Conservation (phyloP, 2,888 invertebrate genomes). For the Drosophila neotestacea region DNA sequence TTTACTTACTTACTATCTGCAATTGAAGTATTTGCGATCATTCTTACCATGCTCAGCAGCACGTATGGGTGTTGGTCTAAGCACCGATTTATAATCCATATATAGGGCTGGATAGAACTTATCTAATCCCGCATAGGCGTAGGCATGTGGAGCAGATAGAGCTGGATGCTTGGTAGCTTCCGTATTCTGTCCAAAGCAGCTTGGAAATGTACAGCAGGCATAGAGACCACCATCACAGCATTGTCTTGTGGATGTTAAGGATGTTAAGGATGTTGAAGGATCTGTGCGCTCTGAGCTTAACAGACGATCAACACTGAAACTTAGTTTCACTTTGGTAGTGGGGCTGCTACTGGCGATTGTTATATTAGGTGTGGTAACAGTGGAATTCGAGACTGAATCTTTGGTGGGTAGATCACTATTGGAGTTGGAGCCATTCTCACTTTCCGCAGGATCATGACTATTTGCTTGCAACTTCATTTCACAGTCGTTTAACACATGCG, state of each 20-base stretch:
- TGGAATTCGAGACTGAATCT: constrained; percentile 33
- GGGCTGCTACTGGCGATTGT: constrained; percentile 22
- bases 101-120: constrained; percentile 67
- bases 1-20: not conserved
- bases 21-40: not conserved
- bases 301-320: constrained; percentile 84
- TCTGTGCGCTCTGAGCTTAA: constrained; percentile 67
- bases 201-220: constrained; percentile 73
- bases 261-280: constrained; percentile 18
- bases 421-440: constrained; percentile 29
- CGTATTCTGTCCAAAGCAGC: constrained; percentile 58
- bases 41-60: constrained; percentile 78
- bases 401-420: constrained; percentile 57
- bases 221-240: constrained; percentile 73
- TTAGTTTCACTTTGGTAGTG: constrained; percentile 82
- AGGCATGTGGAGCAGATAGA: constrained; percentile 28
- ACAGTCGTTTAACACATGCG: constrained; percentile 65
- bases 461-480: constrained; percentile 38
- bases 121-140: constrained; percentile 57
- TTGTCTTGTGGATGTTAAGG: constrained; percentile 27
- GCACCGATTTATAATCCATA: constrained; percentile 81
- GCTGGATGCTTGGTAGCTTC: constrained; percentile 53
- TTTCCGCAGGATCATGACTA: constrained; percentile 32
- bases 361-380: constrained; percentile 17
- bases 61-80: constrained; percentile 83